Percentiles rank a stretch among this genome's conserved stretches.
phyloP scores from a whole-genome alignment of 2,888 invertebrate genomes.

The Noctua janthe region DNA sequence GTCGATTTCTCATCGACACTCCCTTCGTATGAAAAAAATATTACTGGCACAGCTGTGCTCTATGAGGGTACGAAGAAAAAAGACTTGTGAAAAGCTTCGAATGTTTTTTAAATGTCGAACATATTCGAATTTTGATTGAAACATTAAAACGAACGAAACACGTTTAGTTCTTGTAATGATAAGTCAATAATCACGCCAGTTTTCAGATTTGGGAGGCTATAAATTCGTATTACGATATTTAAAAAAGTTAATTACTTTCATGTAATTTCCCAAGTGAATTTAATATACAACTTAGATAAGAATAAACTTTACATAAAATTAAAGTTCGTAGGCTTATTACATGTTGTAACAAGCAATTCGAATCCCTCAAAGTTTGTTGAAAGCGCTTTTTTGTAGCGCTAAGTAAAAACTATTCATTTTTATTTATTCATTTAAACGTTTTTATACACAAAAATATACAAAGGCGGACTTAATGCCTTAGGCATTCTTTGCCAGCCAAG shows the following conservation, averaged over 20 bases:
- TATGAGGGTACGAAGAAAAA: not conserved
- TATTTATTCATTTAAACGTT: not conserved
- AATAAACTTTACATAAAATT: not conserved
- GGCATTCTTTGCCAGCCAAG: not conserved
- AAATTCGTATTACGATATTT: conserved; percentile 7
- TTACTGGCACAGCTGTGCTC: conserved; percentile 46
- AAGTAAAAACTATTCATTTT: not conserved
- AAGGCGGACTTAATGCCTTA: not conserved
- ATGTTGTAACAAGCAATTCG: not conserved
- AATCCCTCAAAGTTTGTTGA: not conserved
- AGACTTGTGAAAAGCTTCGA: not conserved
- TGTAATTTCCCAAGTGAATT: conserved; percentile 7
- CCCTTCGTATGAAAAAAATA: conserved; percentile 37
- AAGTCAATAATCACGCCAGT: not conserved
- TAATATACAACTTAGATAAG: not conserved
- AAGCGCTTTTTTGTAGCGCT: not conserved
- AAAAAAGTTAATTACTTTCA: conserved; percentile 10
- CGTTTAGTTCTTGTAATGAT: not conserved
- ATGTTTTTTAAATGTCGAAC: conserved; percentile 8
- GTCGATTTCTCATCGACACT: conserved; percentile 40
- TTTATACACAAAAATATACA: not conserved
- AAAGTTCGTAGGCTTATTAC: not conserved
- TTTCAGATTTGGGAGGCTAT: not conserved
- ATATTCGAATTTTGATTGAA: conserved; percentile 1
- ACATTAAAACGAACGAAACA: not conserved